Base-by-base conservation (phyloP, 2,113 vertebrate genomes). In the Glaucomys volans region DNA sequence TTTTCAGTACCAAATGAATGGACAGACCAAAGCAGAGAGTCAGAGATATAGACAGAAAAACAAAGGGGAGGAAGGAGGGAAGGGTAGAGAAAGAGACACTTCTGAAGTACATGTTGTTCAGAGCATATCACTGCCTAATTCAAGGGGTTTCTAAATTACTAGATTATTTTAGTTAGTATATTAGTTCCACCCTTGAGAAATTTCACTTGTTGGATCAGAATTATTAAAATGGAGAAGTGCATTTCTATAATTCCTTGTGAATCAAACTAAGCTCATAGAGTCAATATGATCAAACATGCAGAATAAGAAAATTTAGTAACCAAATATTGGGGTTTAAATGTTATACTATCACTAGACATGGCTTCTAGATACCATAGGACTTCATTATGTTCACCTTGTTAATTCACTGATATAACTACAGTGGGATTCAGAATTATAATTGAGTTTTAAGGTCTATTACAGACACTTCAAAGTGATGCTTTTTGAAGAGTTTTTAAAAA, bases 161-260 rank as follows among this genome's bases (percentile, higher is more conserved):
- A 90, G 28, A 30, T 10, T 44, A 52, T 57, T 72, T 40, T 87
- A 47, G 44, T 47, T 47, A 47, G 44, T 47, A 47, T 47, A 47
- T 47, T 69, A 50, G 40, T 87, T 82, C 18, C 47, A 85, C 8
- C 26, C 77, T 95, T 92, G 66, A 52, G 40, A 94, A 95, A 24
- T 44, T 94, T 75, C 47, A 83, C 32, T 82, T 90, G 50, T 89
- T 91, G 18, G 18, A 66, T 85, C 20, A 90, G 44, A 92, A 83
- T 85, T 52, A 94, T 59, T 74, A 85, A 97, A 95, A 74, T 64
- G 30, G 11, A 93, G 97, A 87, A 64, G 44, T 44, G 42, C 66
- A 69, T 81, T 57, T 59, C 37, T 91, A 42, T 50, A 79, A 54
- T 87, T 83, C 30, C 30, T 6, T 83, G 22, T 59, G 79, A 6